phyloP scores from a whole-genome alignment of 2,888 invertebrate species.

The Deroplatys truncata region DNA sequence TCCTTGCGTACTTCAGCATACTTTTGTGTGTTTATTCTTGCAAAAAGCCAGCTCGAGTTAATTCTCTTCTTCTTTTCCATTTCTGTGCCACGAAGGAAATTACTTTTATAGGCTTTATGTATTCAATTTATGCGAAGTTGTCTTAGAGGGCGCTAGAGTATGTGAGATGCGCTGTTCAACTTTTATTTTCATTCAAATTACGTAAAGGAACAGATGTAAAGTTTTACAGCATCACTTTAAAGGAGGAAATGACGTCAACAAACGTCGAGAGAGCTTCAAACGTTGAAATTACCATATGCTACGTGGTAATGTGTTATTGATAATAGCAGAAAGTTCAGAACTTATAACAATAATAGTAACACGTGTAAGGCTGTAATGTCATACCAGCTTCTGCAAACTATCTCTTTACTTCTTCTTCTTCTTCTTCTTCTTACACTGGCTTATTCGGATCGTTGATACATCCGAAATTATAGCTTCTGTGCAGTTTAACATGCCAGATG shows the following conservation, averaged over 20 bases:
- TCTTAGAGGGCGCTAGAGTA: background rate
- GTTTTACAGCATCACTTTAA: background rate
- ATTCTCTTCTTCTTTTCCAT: background rate
- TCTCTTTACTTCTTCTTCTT: no score
- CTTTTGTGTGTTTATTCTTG: background rate
- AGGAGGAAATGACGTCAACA: slow-evolving; percentile 5
- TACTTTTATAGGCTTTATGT: background rate
- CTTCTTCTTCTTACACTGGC: no score
- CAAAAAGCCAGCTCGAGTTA: background rate
- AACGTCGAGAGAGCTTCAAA: slow-evolving; percentile 1
- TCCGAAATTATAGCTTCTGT: no score
- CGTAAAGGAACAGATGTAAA: background rate
- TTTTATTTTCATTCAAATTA: slow-evolving; percentile 9
- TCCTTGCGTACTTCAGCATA: background rate
- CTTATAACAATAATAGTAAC: no score
- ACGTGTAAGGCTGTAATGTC: no score
- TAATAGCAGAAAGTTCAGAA: background rate
- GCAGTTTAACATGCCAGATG: no score
- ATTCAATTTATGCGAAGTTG: background rate
- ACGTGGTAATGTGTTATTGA: background rate
- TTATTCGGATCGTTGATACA: no score
- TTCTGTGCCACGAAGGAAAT: background rate
- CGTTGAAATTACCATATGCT: slow-evolving; percentile 7
- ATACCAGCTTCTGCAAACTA: no score
- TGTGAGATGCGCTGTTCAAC: background rate